A percentile compares a stretch with the other conserved stretches of the same genome.
These are phyloP conservation scores for Brachionus koreanus DNA, from an alignment of 1,140 invertebrate genomes.

Conservation along the genomic window DNA sequence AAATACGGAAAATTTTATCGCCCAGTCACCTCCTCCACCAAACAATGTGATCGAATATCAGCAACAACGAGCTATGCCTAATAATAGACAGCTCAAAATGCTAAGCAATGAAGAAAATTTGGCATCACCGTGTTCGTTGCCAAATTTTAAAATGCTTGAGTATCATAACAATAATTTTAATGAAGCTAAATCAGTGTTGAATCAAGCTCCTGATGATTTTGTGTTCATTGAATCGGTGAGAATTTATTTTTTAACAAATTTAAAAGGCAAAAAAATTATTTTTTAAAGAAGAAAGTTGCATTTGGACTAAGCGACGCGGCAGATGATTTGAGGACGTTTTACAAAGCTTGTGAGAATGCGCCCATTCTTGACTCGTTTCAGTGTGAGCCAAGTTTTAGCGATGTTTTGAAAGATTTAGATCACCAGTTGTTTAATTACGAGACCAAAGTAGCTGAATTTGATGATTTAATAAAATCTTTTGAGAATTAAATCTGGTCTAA, in stretches of 20 bases:
- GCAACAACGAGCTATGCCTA: background rate
- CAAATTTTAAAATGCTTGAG: slow-evolving; percentile 43
- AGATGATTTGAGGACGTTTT: slow-evolving; percentile 71
- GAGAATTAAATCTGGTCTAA: background rate
- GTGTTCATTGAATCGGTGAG: slow-evolving; percentile 66
- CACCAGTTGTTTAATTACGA: slow-evolving; percentile 72
- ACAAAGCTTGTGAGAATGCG: slow-evolving; percentile 72
- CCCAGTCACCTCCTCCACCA: slow-evolving; percentile 16
- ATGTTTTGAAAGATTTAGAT: slow-evolving; percentile 68
- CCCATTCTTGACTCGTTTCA: slow-evolving; percentile 67
- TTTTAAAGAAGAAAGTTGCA: slow-evolving; percentile 61
- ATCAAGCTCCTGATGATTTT: slow-evolving; percentile 65
- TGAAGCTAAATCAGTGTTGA: background rate
- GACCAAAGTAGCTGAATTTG: slow-evolving; percentile 69
- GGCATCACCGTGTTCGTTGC: slow-evolving; percentile 38
- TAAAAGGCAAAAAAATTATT: background rate
- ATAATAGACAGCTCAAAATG: background rate
- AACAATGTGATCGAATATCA: background rate
- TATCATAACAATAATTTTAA: slow-evolving; percentile 28
- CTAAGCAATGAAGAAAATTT: slow-evolving; percentile 4
- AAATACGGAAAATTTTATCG: background rate
- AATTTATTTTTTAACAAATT: background rate
- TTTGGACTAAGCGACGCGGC: slow-evolving; percentile 61
- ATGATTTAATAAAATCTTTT: slow-evolving; percentile 59
- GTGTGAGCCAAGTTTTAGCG: slow-evolving; percentile 63